Evolutionary conservation across 2,888 invertebrate species (phyloP), one percentile per base, ranked within the genome.

Genomic region (Automeris io): DNA sequence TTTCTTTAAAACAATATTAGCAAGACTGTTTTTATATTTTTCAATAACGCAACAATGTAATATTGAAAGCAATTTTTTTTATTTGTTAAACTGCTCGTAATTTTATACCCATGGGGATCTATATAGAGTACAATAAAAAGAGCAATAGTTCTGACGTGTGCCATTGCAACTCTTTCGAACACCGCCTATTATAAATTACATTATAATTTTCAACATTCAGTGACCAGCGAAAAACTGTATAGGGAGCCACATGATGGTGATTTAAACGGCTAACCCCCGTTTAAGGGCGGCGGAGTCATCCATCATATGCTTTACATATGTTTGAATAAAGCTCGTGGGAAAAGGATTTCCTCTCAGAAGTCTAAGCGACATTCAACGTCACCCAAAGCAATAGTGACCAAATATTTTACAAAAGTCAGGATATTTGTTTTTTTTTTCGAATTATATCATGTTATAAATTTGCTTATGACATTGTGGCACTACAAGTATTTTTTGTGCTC

Each of bases 241-340:
- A 71, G 68, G 78, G 83, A 40, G 67, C 61, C 62, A 56, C 59
- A 61, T 66, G 82, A 83, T 86, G 73, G 77, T 80, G 76, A 83
- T 80, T 86, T 86, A 83, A 86, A 80, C 77, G 74, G 67, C 71
- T 63, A 67, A 70, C 80, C 74, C 75, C 73, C 69, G 69, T 57
- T 57, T 54, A 61, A 61, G 76, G 76, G 77, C 69, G 72, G 70
- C 71, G 56, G 70, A 61, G 73, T 73, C 85, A 87, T 87, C 87
- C 82, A 87, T 87, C 87, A 87, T 83, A 79, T 76, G 87, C 87
- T 87, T 87, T 87, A 87, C 87, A 87, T 87, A 87, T 87, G 87
- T 87, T 87, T 86, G 83, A 82, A 81, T 86, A 85, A 87, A 86
- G 81, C 87, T 70, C 87, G 87, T 87, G 87, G 87, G 87, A 87